Evolutionary conservation across 2,888 invertebrate species (phyloP).

Genomic region (Drosophila paranaensis): DNA sequence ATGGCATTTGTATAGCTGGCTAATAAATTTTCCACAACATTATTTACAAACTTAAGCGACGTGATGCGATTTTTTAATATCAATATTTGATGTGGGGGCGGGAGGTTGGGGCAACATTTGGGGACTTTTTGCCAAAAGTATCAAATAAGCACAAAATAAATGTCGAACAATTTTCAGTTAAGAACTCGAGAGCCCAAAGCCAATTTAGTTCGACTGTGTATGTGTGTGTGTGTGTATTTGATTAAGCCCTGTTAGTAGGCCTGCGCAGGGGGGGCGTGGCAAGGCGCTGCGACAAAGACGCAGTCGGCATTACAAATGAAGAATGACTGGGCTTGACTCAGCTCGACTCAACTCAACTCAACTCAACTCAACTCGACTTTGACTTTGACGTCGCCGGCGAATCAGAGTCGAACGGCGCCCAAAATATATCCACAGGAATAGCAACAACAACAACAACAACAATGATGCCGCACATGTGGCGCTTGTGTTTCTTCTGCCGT

Average conservation of each 20-base stretch:
- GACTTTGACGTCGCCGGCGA: conserved; percentile 60
- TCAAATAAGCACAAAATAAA: conserved; percentile 78
- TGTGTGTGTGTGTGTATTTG: conserved; percentile 13
- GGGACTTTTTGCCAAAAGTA: conserved; percentile 48
- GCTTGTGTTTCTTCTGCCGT: conserved; percentile 41
- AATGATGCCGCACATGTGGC: conserved; percentile 60
- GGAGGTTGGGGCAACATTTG: neutral
- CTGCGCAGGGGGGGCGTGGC: conserved; percentile 46
- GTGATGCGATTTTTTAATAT: conserved; percentile 81
- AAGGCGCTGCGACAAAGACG: conserved; percentile 47
- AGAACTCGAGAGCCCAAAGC: conserved; percentile 63
- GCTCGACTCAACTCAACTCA: neutral
- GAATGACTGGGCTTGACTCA: conserved; percentile 58
- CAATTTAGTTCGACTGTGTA: conserved; percentile 50
- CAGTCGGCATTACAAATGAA: conserved; percentile 71
- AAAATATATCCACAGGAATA: conserved; percentile 51
- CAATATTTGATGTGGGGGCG: conserved; percentile 69
- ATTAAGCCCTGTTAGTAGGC: conserved; percentile 26
- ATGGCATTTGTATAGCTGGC: conserved; percentile 32
- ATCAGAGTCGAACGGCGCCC: conserved; percentile 45
- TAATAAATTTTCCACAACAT: conserved; percentile 79
- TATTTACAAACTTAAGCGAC: conserved; percentile 81
- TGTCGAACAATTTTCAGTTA: conserved; percentile 69
- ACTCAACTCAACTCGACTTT: conserved; percentile 49
- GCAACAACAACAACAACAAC: conserved; percentile 17